These are phyloP conservation scores for Fistularia commersonii DNA, from an alignment of 2,797 vertebrate species.

Conservation along the genomic window DNA sequence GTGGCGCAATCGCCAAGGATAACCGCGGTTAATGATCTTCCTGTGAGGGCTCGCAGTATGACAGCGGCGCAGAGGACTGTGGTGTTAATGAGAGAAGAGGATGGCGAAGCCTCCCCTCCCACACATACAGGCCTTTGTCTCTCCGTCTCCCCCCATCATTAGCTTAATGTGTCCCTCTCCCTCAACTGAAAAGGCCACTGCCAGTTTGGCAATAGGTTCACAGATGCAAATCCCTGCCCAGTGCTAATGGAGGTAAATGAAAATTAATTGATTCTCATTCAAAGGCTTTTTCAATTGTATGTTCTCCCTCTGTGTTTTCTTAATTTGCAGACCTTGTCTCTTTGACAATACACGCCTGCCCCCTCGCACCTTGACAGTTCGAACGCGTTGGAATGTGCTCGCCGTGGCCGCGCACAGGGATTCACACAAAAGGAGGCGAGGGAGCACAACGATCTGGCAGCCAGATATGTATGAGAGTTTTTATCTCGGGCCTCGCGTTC, in stretches of 20 bases:
- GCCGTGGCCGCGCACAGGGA: constrained; percentile 62
- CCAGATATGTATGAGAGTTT: constrained; percentile 56
- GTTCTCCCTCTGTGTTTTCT: constrained; percentile 69
- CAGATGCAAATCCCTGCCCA: constrained; percentile 77
- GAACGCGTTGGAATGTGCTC: constrained; percentile 62
- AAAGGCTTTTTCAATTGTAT: constrained; percentile 65
- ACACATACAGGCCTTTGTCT: constrained; percentile 65
- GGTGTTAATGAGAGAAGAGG: constrained; percentile 76
- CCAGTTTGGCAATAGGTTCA: constrained; percentile 74
- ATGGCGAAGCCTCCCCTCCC: constrained; percentile 61
- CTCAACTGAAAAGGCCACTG: constrained; percentile 67
- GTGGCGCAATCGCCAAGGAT: constrained; percentile 28
- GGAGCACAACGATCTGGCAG: constrained; percentile 42
- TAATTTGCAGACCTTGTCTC: constrained; percentile 70
- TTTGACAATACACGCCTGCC: constrained; percentile 56
- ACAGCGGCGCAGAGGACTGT: constrained; percentile 67
- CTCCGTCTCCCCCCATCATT: constrained; percentile 68
- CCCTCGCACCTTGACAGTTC: constrained; percentile 53
- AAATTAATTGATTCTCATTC: constrained; percentile 82
- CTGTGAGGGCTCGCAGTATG: constrained; percentile 68
- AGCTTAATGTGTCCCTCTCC: constrained; percentile 71
- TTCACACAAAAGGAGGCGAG: constrained; percentile 50
- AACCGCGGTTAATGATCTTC: constrained; percentile 66
- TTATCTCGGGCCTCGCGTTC: constrained; percentile 45
- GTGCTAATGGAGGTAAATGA: constrained; percentile 82